Percentiles rank a stretch among this genome's conserved stretches.
Conservation (phyloP, 2,797 vertebrate genomes). For the Lepus oiostolus region DNA sequence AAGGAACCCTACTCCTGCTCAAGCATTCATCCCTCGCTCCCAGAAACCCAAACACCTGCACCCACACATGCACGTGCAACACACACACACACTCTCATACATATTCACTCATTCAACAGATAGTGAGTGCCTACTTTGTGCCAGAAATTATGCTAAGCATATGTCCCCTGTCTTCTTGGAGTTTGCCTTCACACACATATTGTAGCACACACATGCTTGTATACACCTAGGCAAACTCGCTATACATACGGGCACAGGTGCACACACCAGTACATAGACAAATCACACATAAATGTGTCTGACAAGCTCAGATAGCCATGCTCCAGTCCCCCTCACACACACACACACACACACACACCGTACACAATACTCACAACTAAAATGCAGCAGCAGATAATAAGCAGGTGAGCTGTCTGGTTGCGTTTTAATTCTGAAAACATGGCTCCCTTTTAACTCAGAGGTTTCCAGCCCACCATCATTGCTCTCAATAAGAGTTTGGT, state of each 20-base stretch:
- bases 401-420: background rate
- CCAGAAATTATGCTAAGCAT: background rate
- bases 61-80: background rate
- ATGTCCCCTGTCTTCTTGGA: background rate
- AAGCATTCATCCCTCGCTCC: too few relatives aligned
- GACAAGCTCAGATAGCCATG: background rate
- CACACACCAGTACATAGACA: background rate
- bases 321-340: too few relatives aligned
- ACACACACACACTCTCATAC: background rate
- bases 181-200: background rate
- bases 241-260: background rate
- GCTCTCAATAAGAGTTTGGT: background rate
- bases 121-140: background rate
- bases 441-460: background rate
- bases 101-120: conserved; percentile 9
- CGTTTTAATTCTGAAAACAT: background rate
- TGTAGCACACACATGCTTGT: background rate
- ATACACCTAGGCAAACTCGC: background rate
- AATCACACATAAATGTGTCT: background rate
- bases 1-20: background rate
- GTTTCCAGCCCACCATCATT: background rate
- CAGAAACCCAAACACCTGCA: conserved; percentile 11
- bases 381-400: background rate
- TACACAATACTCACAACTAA: background rate
- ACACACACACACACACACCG: background rate